Base-by-base conservation (phyloP, 1,140 invertebrate genomes). In the Archegozetes longisetosus region DNA sequence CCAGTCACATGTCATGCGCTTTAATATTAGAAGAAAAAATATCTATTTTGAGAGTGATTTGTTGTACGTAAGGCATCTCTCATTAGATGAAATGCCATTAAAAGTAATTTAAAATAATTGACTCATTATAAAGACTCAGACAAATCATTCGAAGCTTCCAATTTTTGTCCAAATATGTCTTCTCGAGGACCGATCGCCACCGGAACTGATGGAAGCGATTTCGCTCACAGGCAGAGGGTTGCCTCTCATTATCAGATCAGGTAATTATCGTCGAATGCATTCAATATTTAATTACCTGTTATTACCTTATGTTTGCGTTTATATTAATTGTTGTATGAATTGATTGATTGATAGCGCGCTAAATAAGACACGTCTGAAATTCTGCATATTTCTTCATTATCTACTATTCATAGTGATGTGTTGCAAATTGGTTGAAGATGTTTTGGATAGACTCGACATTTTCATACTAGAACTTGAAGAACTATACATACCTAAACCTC, bases 401-500 rank as follows among this genome's bases (percentile, higher is more conserved):
- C 72, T 92, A 53, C 76, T 96, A 61, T 88, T 91, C 70, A 81
- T 91, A 71, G 77, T 83, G 61, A 91, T 96, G 86, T 72, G 92
- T 68, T 81, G 87, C 55, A 95, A 95, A 75, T 75, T 96, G 64
- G 46, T 83, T 51, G 85, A 88, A 46, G 88, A 92, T 72, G 85
- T 94, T 68, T 77, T 94, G 68, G 89, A 93, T 74, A 81, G 82
- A 72, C 77, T 92, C 67, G 88, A 92, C 73, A 85, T 94, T 72
- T 93, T 94, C 74, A 86, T 92, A 67, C 76, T 94, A 68, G 86
- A 91, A 77, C 84, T 94, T 70, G 88, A 93, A 77, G 87, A 92
- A 72, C 74, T 94, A 64, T 84, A 88, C 76, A 82, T 95, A 72
- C 92, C 91, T 66, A 83, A 85, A 81, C 86, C 88, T 26, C 70